A percentile compares a stretch with the other conserved stretches of the same genome.
Evolutionary conservation across 2,797 vertebrate genomes (phyloP).

Genomic region (Macroramphosus scolopax): DNA sequence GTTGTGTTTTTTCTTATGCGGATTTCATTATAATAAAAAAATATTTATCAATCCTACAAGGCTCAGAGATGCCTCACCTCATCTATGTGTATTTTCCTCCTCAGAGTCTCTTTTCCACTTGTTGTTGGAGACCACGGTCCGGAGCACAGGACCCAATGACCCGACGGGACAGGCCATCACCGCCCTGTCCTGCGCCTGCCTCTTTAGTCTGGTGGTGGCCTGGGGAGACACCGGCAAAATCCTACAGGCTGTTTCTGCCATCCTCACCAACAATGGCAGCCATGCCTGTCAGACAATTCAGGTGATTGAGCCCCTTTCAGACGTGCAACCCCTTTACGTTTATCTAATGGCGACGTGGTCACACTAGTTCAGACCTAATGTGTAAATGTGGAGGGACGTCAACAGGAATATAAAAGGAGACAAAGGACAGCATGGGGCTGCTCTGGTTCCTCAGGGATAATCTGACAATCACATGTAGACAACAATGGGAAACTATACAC

Average conservation of each 20-base stretch:
- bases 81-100: background rate
- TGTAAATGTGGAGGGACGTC: too few relatives aligned
- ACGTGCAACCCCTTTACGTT: too few relatives aligned
- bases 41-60: too few relatives aligned
- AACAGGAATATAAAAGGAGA: too few relatives aligned
- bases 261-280: slow-evolving; percentile 98
- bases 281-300: slow-evolving; percentile 98
- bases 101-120: slow-evolving; percentile 95
- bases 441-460: too few relatives aligned
- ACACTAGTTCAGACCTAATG: too few relatives aligned
- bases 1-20: too few relatives aligned
- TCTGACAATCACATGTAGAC: too few relatives aligned
- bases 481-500: too few relatives aligned
- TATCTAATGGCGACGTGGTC: too few relatives aligned
- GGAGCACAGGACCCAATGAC: slow-evolving; percentile 94
- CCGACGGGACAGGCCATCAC: slow-evolving; percentile 94
- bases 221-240: slow-evolving; percentile 98
- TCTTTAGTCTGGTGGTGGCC: slow-evolving; percentile 96
- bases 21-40: too few relatives aligned
- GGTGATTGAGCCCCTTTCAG: slow-evolving; percentile 70
- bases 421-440: too few relatives aligned
- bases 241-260: slow-evolving; percentile 95
- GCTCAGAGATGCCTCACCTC: slow-evolving; percentile 4
- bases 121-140: slow-evolving; percentile 95
- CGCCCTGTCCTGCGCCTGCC: slow-evolving; percentile 95